phyloP scores from a whole-genome alignment of 2,113 vertebrate genomes.

The Galeopterus variegatus region DNA sequence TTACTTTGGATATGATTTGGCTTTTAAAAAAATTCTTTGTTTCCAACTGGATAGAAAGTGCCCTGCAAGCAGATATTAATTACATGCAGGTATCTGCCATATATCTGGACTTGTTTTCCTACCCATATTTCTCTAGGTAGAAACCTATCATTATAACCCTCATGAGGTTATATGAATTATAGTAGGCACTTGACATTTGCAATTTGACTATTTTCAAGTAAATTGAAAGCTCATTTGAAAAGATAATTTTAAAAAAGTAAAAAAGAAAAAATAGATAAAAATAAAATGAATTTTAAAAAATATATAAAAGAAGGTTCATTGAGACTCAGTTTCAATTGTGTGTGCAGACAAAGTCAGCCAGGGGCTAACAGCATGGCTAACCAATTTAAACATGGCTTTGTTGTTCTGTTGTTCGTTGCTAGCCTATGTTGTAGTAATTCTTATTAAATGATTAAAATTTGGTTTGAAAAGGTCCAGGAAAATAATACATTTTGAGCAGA shows the following conservation, averaged over 20 bases:
- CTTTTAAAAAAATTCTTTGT: background rate
- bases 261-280: no score
- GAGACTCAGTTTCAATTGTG: background rate
- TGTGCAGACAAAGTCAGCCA: background rate
- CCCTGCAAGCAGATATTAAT: background rate
- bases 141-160: background rate
- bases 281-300: no score
- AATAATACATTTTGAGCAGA: background rate
- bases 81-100: background rate
- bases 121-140: background rate
- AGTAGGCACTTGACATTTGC: background rate
- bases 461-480: background rate
- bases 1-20: background rate
- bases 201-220: constrained; percentile 3
- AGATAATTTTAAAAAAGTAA: no score
- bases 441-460: background rate
- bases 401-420: background rate
- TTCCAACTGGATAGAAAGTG: background rate
- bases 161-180: background rate
- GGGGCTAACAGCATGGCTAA: background rate
- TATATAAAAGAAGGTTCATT: no score
- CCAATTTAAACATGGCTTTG: background rate
- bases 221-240: background rate
- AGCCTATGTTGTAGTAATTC: background rate
- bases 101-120: background rate